Percentiles rank a stretch among this genome's conserved stretches.
phyloP scores from a whole-genome alignment of 2,797 vertebrate genomes.

The Lepidocolaptes lacrymiger region DNA sequence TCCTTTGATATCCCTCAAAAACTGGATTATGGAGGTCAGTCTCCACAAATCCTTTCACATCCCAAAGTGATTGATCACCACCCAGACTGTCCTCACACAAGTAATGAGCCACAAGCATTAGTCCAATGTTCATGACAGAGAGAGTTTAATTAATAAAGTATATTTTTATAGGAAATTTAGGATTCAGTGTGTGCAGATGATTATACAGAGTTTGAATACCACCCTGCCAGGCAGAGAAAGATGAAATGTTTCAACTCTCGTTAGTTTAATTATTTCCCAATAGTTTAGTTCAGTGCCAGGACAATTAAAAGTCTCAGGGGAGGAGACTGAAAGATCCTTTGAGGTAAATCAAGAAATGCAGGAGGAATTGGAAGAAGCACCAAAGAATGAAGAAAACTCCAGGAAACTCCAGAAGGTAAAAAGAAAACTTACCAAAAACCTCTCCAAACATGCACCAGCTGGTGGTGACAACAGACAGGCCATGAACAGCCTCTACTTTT shows the following conservation, averaged over 20 bases:
- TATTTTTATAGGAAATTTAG: background rate
- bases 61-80: background rate
- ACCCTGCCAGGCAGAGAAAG: background rate
- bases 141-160: conserved; percentile 12
- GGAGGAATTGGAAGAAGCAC: background rate
- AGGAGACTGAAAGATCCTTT: background rate
- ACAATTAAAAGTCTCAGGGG: background rate
- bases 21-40: background rate
- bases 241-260: background rate
- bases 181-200: background rate
- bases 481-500: background rate
- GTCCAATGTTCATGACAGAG: background rate
- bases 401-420: background rate
- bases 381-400: background rate
- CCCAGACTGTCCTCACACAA: background rate
- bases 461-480: background rate
- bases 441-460: background rate
- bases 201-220: background rate
- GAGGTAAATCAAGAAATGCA: background rate
- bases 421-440: background rate
- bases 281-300: background rate
- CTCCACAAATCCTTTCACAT: background rate
- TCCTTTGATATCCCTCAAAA: background rate
- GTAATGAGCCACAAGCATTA: background rate
- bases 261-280: background rate